phyloP scores from a whole-genome alignment of 2,113 vertebrate genomes.

The rat (Rattus norvegicus) region GRCr8 NC_086026.1:126390001-126390500 shows the following conservation, averaged over 20 bases:
- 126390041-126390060: not conserved
- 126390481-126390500: not conserved
- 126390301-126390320: not conserved
- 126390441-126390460: not conserved
- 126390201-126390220: rapidly evolving
- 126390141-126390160: too few relatives aligned
- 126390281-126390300: not conserved
- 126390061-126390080: not conserved
- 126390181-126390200: not conserved
- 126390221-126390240: not conserved
- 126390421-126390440: not conserved
- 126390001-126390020: not conserved
- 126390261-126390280: too few relatives aligned
- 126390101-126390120: not conserved
- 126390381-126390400: not conserved
- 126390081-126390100: not conserved
- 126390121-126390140: not conserved
- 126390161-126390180: not conserved
- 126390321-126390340: not conserved
- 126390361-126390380: not conserved
- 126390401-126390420: not conserved
- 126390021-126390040: not conserved
- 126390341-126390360: not conserved
- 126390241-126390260: not conserved
- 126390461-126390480: not conserved